Evolutionary conservation across 2,797 vertebrate genomes (phyloP), one percentile per base, ranked within the genome.

Genomic region (Xerus rutilus): DNA sequence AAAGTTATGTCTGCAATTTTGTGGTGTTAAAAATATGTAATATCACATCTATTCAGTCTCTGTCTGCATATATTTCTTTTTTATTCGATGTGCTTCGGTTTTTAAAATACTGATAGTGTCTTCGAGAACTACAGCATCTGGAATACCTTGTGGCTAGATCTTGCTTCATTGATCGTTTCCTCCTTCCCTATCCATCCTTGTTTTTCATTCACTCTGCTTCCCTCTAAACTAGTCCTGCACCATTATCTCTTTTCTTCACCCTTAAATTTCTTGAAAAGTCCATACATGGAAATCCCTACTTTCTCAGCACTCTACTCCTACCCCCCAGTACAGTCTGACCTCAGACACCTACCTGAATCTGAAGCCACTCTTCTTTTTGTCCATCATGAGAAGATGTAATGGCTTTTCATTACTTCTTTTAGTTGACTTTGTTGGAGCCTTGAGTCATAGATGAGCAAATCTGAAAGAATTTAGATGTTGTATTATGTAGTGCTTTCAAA

Each of bases 401-500:
- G 43, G 25, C 23, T 39, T 79, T 86, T 70, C 32, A 15, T 32
- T 43, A 59, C 43, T 69, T 85, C 72, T 77, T 54, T 81, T 23
- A 87, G 54, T 54, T 90, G 62, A 45, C 21, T 72, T 93, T 72
- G 21, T 85, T 20, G 59, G 89, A 82, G 30, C 14, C 73, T 2
- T 67, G 12, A 49, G 21, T 95, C 25, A 25, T 1, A 1, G 10
- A 43, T 76, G 84, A 82, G 35, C 17, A 81, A 90, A 77, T 93
- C 23, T 88, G 64, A 20, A 69, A 65, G 15, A 91, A 43, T 2
- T 35, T 72, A 45, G 14, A 3, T 62, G 7, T 77, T 86, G 39
- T 13, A 43, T 88, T 92, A 57, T 76, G 32, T 39, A 25, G n/a
- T 52, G 25, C 74, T 95, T 95, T 70, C 7, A 83, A 72, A 87